Evolutionary conservation across 2,113 vertebrate species (phyloP).

Genomic region (Albula goreensis): DNA sequence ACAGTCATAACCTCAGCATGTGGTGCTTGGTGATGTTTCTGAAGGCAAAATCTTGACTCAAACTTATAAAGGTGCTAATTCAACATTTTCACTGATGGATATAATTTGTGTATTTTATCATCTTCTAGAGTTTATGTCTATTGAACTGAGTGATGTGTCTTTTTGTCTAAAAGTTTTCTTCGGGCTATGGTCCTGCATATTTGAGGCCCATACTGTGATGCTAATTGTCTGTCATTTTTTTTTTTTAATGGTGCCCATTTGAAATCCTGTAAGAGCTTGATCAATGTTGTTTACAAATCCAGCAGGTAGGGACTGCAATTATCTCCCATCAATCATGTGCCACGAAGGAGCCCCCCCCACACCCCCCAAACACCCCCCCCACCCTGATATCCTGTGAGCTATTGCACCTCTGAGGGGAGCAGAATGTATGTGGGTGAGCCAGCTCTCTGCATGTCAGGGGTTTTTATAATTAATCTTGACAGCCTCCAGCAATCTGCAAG

Average conservation of each 20-base stretch:
- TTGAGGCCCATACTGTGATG: conserved; percentile 48
- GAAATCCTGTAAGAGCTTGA: conserved; percentile 54
- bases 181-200: conserved; percentile 59
- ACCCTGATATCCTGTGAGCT: conserved; percentile 38
- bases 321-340: conserved; percentile 63
- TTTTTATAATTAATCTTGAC: conserved; percentile 68
- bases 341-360: conserved; percentile 12
- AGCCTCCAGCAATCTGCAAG: conserved; percentile 58
- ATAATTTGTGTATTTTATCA: background rate
- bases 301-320: conserved; percentile 59
- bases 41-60: background rate
- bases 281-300: conserved; percentile 68
- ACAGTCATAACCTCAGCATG: background rate
- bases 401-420: conserved; percentile 42
- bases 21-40: background rate
- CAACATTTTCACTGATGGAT: background rate
- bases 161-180: conserved; percentile 33
- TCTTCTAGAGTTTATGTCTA: background rate
- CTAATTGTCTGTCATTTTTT: conserved; percentile 62
- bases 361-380: no score
- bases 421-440: conserved; percentile 33
- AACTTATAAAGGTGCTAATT: background rate
- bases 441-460: conserved; percentile 48
- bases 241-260: conserved; percentile 60
- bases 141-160: background rate